These are phyloP conservation scores for Apamea epomidion DNA, from an alignment of 2,888 invertebrate genomes.

Conservation along the genomic window DNA sequence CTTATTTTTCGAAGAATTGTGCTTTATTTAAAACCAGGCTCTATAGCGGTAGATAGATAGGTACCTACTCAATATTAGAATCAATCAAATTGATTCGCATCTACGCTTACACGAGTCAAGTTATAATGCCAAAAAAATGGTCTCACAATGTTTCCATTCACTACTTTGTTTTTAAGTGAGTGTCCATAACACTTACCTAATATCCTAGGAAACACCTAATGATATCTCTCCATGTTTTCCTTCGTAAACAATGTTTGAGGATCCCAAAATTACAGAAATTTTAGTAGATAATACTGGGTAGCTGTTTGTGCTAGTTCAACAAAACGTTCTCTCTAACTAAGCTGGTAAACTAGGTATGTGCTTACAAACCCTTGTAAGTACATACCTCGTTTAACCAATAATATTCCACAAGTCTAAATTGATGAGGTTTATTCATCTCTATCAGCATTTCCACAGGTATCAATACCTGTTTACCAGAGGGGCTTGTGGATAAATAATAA, in stretches of 20 bases:
- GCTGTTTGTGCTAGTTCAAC: not conserved
- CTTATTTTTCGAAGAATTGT: not conserved
- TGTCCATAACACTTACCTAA: not conserved
- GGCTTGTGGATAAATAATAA: not conserved
- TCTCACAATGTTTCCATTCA: not conserved
- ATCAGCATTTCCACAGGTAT: not conserved
- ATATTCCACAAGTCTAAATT: not conserved
- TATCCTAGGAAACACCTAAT: not conserved
- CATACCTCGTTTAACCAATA: not conserved
- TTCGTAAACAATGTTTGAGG: conserved; percentile 1
- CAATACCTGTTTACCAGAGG: not conserved
- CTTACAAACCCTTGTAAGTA: not conserved
- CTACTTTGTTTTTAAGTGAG: not conserved
- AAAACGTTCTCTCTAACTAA: not conserved
- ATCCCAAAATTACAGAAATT: not conserved
- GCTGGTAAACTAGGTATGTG: not conserved
- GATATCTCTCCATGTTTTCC: conserved; percentile 6
- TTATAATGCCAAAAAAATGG: not conserved
- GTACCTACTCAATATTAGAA: not conserved
- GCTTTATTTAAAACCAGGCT: not conserved
- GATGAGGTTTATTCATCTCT: not conserved
- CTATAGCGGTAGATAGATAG: not conserved
- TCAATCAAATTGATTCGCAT: not conserved
- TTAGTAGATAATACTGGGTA: conserved; percentile 2
- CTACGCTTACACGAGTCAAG: not conserved